phyloP scores from a whole-genome alignment of 2,797 vertebrate species.

The Gymnoscopelus microlampas region DNA sequence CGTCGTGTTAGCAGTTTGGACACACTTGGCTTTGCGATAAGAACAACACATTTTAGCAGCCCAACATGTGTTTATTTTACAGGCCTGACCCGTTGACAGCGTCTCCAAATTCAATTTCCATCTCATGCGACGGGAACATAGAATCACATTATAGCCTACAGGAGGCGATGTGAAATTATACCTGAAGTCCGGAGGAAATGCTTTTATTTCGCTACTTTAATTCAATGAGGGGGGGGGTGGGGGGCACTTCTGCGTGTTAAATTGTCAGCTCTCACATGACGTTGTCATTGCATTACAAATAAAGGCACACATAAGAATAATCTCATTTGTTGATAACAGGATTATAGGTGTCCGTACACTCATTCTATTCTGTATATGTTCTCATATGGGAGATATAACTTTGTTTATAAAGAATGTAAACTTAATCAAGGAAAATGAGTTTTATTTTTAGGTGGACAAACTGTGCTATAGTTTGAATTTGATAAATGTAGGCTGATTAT shows the following conservation, averaged over 20 bases:
- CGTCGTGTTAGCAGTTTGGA: no score
- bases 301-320: constrained; percentile 12
- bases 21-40: neutral
- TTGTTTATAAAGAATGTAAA: no score
- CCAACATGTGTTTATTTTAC: constrained; percentile 40
- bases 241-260: no score
- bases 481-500: no score
- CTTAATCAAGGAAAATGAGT: no score
- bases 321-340: constrained; percentile 10
- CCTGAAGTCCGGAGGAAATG: constrained; percentile 44
- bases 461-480: no score
- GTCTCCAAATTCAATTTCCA: constrained; percentile 54
- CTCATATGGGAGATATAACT: no score
- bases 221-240: constrained; percentile 5
- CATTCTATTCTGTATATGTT: neutral
- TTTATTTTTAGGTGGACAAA: no score
- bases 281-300: constrained; percentile 15
- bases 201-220: constrained; percentile 18
- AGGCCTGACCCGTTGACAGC: constrained; percentile 60
- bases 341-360: neutral
- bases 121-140: constrained; percentile 47
- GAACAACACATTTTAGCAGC: constrained; percentile 11
- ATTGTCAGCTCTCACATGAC: constrained; percentile 14
- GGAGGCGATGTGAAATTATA: constrained; percentile 39
- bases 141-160: constrained; percentile 41